Evolutionary conservation across 1,140 invertebrate genomes (phyloP).

Genomic region (Apis florea): DNA sequence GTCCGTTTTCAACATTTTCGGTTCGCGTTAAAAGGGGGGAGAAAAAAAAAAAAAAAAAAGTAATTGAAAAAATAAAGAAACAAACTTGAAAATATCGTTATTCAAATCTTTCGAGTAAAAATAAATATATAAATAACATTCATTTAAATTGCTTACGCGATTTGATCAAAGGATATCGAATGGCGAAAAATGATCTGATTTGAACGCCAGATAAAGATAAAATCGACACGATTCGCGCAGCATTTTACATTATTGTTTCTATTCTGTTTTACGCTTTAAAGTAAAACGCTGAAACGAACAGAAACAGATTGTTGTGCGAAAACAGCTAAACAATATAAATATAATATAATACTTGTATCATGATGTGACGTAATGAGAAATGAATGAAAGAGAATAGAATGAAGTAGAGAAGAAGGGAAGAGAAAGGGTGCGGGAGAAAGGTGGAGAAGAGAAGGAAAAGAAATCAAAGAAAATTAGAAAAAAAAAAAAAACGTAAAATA

Average conservation of each 20-base stretch:
- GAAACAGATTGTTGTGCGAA: neutral
- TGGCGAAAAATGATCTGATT: neutral
- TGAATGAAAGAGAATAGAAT: no score
- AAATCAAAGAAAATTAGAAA: neutral
- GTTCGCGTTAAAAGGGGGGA: neutral
- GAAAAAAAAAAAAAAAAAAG: neutral
- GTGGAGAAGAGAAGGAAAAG: no score
- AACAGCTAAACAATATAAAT: neutral
- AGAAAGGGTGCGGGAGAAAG: neutral
- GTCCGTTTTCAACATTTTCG: neutral
- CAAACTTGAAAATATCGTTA: neutral
- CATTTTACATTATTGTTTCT: neutral
- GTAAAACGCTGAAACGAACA: neutral
- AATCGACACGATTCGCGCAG: slow-evolving; percentile 9
- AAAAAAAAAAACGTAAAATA: neutral
- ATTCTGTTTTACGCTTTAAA: neutral
- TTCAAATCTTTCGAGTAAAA: neutral
- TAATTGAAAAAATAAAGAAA: neutral
- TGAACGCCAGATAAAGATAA: neutral
- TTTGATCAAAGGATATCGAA: neutral
- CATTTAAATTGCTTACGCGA: neutral
- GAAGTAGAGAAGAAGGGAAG: neutral
- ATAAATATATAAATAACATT: neutral
- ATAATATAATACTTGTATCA: neutral
- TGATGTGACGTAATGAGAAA: neutral